phyloP scores from a whole-genome alignment of 2,888 invertebrate species.

The Didymodactylos carnosus region DNA sequence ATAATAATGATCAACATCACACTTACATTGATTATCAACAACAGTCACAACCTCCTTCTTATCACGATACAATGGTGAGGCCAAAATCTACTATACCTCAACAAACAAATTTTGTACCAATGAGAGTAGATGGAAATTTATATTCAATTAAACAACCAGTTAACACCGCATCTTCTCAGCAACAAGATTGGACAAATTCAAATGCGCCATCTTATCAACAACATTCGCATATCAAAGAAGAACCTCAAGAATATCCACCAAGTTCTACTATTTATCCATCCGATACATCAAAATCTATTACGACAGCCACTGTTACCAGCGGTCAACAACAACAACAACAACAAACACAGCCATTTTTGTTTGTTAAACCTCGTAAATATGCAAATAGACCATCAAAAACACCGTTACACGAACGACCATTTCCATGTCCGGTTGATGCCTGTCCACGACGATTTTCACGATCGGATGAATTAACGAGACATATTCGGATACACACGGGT shows the following conservation, averaged over 20 bases:
- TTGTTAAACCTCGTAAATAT: conserved; percentile 3
- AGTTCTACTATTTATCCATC: too few relatives aligned
- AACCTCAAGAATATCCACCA: not conserved
- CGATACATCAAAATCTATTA: too few relatives aligned
- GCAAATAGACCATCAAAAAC: conserved; percentile 12
- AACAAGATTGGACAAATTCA: not conserved
- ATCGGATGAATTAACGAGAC: conserved; percentile 82
- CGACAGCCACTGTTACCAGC: not conserved
- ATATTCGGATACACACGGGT: conserved; percentile 95
- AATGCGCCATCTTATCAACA: not conserved
- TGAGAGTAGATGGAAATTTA: not conserved
- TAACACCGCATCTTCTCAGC: not conserved
- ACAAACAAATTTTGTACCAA: not conserved
- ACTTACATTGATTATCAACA: not conserved
- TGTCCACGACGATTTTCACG: conserved; percentile 90
- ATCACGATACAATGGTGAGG: not conserved
- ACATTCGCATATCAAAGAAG: not conserved
- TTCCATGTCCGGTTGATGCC: conserved; percentile 68
- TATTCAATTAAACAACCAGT: too few relatives aligned
- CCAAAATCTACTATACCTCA: not conserved
- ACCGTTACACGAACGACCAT: conserved; percentile 11
- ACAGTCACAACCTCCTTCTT: not conserved
- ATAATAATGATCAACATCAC: not conserved
- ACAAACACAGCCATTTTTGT: not conserved
- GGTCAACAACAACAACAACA: too few relatives aligned